Evolutionary conservation across 1,140 invertebrate species (phyloP), one percentile per base, ranked within the genome.

Genomic region (Rhynchophorus ferrugineus): DNA sequence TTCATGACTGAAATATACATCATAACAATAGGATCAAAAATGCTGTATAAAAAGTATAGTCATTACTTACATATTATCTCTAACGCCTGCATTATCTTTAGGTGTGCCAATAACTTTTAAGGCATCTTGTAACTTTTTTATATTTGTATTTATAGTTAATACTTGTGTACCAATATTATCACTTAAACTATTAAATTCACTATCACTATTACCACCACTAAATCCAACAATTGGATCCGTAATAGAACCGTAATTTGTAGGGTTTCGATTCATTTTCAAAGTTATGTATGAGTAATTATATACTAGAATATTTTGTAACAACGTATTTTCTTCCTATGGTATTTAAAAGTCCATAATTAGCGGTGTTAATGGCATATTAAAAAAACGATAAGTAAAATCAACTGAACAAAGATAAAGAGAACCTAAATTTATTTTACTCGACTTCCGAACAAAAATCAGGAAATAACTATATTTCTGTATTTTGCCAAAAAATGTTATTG

Each of bases 121-220:
- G 57, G 83, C 79, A 65, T 80, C 81, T 63, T 90, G 85, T 54
- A 93, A 70, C 3, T 76, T 76, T 59, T 78, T 76, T 64, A 80
- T 78, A 57, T 79, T 84, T 36, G 75, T 75, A 62, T 86, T 85
- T 37, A 91, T 83, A 0, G 80, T 79, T 61, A 81, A 87, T 51
- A 91, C 82, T 69, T 89, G 89, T 42, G 84, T 81, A 1, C 81
- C 85, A 50, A 90, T 85, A 63, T 80, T 79, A 68, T 87, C 83
- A 62, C 80, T 83, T 24, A 85, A 68, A 55, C 78, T 83, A 65
- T 85, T 84, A 42, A 87, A 77, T 69, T 42, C 29, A 11, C 6
- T 24, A 42, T 34, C 29, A 82, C 81, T 82, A 61, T 80, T 84
- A 63, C 83, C 83, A 37, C 80, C 80, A 9, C 74, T 73, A 37